Conservation (phyloP, 2,113 vertebrate genomes). For the Sylvilagus bachmani region DNA sequence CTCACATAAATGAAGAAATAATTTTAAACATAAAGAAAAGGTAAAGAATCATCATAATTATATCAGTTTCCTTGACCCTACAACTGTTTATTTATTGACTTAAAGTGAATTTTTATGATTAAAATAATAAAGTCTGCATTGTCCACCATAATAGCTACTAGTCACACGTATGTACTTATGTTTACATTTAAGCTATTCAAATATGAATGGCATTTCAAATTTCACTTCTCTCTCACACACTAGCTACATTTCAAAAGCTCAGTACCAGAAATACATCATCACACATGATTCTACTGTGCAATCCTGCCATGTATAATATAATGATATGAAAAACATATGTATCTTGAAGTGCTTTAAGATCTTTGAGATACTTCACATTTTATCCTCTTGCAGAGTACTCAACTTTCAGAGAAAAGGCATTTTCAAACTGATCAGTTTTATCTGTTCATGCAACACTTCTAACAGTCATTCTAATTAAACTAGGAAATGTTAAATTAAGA, state of each 20-base stretch:
- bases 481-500: constrained; percentile 69
- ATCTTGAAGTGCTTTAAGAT: constrained; percentile 26
- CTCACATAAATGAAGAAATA: too few species aligned
- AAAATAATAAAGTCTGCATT: constrained; percentile 16
- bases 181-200: constrained; percentile 7
- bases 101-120: background rate
- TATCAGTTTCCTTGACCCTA: constrained; percentile 40
- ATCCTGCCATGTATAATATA: background rate
- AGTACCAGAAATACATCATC: constrained; percentile 33
- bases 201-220: constrained; percentile 32
- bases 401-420: constrained; percentile 56
- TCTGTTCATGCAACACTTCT: constrained; percentile 44
- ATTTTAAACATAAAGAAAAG: background rate
- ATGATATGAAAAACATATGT: background rate
- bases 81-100: constrained; percentile 66
- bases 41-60: constrained; percentile 42
- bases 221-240: background rate
- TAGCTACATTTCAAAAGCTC: background rate
- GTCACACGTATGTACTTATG: background rate
- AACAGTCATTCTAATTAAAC: constrained; percentile 67
- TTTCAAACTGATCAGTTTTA: constrained; percentile 46
- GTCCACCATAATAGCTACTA: background rate
- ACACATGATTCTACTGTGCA: constrained; percentile 12
- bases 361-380: constrained; percentile 47
- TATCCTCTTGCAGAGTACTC: background rate